Percentiles rank a stretch among this genome's conserved stretches.
These are phyloP conservation scores for Atractosteus spatula DNA, from an alignment of 2,113 vertebrate species.

Conservation along the genomic window DNA sequence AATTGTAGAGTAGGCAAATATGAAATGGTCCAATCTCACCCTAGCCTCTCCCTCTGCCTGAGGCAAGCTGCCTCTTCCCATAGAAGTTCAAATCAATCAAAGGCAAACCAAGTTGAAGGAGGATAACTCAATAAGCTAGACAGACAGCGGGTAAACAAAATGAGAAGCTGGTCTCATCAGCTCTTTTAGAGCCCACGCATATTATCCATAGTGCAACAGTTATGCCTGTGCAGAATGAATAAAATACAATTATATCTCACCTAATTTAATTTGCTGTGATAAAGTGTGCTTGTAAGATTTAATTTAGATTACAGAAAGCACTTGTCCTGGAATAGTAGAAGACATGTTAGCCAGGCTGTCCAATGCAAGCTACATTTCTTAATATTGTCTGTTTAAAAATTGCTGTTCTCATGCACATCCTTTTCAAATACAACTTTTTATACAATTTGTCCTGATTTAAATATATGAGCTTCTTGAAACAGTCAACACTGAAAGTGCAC, in stretches of 20 bases:
- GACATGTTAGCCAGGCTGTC: background rate
- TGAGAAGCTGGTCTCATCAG: slow-evolving; percentile 35
- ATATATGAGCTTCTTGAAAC: too few species aligned
- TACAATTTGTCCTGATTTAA: too few species aligned
- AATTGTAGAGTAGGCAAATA: slow-evolving; percentile 16
- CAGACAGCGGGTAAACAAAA: slow-evolving; percentile 62
- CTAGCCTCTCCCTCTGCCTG: slow-evolving; percentile 21
- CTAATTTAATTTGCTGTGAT: slow-evolving; percentile 24
- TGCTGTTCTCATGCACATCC: background rate
- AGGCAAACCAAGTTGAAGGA: slow-evolving; percentile 42
- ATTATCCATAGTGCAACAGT: slow-evolving; percentile 21
- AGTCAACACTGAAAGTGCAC: too few species aligned
- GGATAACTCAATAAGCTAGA: slow-evolving; percentile 64
- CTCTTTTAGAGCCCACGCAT: background rate
- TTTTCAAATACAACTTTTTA: background rate
- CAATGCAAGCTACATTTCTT: background rate
- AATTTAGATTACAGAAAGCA: slow-evolving; percentile 21
- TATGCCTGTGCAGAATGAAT: slow-evolving; percentile 19
- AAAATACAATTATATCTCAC: slow-evolving; percentile 29
- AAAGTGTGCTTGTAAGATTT: slow-evolving; percentile 24
- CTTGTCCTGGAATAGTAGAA: slow-evolving; percentile 12
- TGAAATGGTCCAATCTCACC: slow-evolving; percentile 7
- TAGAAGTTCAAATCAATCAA: slow-evolving; percentile 59
- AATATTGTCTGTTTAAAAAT: background rate
- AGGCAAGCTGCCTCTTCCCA: slow-evolving; percentile 54